Conservation (phyloP, 2,797 vertebrate species). For the Danio jaintianensis region DNA sequence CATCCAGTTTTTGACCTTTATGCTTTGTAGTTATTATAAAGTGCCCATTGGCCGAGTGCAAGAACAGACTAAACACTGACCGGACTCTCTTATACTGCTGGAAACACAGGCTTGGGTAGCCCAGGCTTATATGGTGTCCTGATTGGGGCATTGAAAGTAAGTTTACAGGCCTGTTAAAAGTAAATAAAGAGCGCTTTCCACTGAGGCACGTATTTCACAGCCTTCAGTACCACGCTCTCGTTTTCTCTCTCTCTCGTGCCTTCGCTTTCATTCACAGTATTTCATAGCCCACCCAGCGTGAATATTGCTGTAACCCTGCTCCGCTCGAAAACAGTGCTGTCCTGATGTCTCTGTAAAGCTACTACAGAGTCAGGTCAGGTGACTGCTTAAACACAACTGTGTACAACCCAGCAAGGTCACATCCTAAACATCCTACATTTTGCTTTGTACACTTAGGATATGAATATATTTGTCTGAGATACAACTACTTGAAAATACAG, state of each 20-base stretch:
- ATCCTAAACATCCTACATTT: too few species aligned
- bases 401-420: background rate
- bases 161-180: slow-evolving; percentile 75
- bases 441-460: too few species aligned
- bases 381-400: slow-evolving; percentile 12
- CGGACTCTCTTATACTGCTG: slow-evolving; percentile 60
- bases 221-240: slow-evolving; percentile 38
- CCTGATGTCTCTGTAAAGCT: slow-evolving; percentile 39
- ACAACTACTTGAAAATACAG: too few species aligned
- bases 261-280: slow-evolving; percentile 13
- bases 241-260: slow-evolving; percentile 8
- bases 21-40: too few species aligned
- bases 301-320: slow-evolving; percentile 38
- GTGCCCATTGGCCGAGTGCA: background rate
- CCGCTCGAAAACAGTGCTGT: slow-evolving; percentile 36
- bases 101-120: slow-evolving; percentile 20
- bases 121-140: slow-evolving; percentile 7
- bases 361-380: slow-evolving; percentile 28
- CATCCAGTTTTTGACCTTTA: too few species aligned
- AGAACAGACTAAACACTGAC: slow-evolving; percentile 55
- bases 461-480: too few species aligned
- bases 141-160: slow-evolving; percentile 50
- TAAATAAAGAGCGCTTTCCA: slow-evolving; percentile 67
- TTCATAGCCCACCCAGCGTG: slow-evolving; percentile 42
- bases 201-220: slow-evolving; percentile 71